These are phyloP conservation scores for Calameuta idolon DNA, from an alignment of 2,888 invertebrate genomes.

Conservation along the genomic window DNA sequence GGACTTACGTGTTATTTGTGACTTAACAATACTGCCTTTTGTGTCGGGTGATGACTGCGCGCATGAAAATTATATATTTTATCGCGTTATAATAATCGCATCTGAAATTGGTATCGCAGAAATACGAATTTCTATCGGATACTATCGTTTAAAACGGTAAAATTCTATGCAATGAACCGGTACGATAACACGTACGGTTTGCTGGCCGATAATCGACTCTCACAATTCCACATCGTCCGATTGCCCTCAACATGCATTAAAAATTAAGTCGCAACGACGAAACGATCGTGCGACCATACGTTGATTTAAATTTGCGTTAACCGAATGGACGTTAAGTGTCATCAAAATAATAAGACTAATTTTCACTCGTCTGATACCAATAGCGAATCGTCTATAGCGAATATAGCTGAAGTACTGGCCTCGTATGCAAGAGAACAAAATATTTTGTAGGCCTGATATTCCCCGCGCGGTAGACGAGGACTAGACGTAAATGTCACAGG, in stretches of 20 bases:
- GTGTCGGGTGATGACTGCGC: not conserved
- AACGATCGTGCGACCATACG: not conserved
- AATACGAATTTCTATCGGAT: conserved; percentile 4
- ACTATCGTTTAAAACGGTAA: conserved; percentile 13
- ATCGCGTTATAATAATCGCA: conserved; percentile 7
- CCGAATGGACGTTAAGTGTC: not conserved
- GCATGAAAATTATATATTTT: conserved; percentile 8
- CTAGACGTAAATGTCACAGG: not conserved
- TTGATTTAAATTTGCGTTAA: not conserved
- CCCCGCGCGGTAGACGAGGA: not conserved
- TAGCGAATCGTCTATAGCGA: not conserved
- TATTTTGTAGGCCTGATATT: not conserved
- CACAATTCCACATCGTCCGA: not conserved
- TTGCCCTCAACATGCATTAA: conserved; percentile 12
- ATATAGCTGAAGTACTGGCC: not conserved
- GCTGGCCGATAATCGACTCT: conserved; percentile 1
- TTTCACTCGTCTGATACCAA: not conserved
- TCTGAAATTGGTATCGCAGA: not conserved
- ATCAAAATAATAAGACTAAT: not conserved
- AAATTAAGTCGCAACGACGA: not conserved
- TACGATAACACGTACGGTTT: conserved; percentile 6
- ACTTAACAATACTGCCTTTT: not conserved
- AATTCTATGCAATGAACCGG: conserved; percentile 8
- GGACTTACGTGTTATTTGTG: not conserved
- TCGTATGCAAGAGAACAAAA: not conserved